These are phyloP conservation scores for Adelphocoris suturalis DNA, from an alignment of 2,888 invertebrate genomes.

Conservation along the genomic window DNA sequence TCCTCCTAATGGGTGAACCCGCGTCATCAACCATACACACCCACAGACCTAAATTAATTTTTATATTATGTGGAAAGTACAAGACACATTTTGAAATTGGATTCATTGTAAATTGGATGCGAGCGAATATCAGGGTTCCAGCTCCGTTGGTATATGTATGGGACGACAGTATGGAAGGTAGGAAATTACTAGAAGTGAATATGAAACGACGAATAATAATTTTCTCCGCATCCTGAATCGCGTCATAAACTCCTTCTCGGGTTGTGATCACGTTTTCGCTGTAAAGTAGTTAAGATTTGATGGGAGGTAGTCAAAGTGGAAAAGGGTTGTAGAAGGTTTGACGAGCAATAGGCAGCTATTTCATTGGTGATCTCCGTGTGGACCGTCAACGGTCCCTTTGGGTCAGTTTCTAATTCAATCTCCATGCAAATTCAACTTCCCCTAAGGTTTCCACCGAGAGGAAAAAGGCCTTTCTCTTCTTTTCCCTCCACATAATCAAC, in stretches of 20 bases:
- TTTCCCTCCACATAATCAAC: constrained; percentile 39
- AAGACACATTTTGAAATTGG: no score
- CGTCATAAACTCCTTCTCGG: background rate
- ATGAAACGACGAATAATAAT: background rate
- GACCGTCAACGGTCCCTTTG: constrained; percentile 49
- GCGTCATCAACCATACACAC: no score
- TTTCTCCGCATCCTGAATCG: background rate
- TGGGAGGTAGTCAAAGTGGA: background rate
- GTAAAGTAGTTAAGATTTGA: background rate
- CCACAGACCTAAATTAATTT: no score
- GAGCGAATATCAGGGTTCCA: no score
- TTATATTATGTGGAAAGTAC: no score
- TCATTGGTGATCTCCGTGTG: background rate
- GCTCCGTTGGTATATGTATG: no score
- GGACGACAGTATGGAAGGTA: background rate
- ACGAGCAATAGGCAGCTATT: background rate
- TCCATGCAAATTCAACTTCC: constrained; percentile 57
- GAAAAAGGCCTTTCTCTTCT: constrained; percentile 10
- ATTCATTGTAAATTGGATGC: no score
- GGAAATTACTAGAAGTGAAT: background rate
- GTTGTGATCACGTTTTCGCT: background rate
- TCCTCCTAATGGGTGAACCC: no score
- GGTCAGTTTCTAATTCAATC: constrained; percentile 66
- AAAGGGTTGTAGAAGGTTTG: constrained; percentile 20
- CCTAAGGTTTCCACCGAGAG: constrained; percentile 9